Base-by-base conservation (phyloP, 2,113 vertebrate species). In the Spea bombifrons region DNA sequence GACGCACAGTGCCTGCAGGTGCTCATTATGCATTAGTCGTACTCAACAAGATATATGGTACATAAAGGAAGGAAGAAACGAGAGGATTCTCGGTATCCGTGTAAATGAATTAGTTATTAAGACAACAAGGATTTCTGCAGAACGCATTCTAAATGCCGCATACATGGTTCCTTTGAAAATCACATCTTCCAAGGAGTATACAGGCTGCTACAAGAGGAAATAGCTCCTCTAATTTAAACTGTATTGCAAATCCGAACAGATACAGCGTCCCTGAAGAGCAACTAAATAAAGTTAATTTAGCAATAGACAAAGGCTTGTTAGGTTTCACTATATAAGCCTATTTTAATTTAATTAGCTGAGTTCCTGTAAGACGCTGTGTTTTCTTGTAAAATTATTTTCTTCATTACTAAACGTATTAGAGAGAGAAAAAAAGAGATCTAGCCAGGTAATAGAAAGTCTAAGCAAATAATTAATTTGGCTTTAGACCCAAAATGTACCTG, bases 1-100 rank as follows among this genome's bases (percentile, higher is more conserved):
- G 76, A 84, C 71, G 82, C 80, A 79, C 74, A 49, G 70, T 15
- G 85, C 84, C 83, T 87, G 84, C 83, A 84, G 82, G 83, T 67
- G 81, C 66, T 87, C 84, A 83, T 86, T 87, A 86, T 82, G 81
- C 72, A 89, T 77, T 85, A 83, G 83, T 73, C 85, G 83, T 85
- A 83, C 82, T 87, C 81, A 69, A 85, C 82, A 75, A 85, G 83
- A 79, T 82, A 84, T 88, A 85, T 84, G 85, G 81, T 67, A 85
- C 79, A 69, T 71, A 82, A 69, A 88, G 83, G 78, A 82, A 74
- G 75, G 66, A 81, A 48, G 81, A 84, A 88, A 67, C 81, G 78
- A 76, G 71, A 83, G 52, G 82, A 82, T 84, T 88, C 88, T 84
- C 71, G 81, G 50, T 72, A 78, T 71, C 57, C 82, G 81, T 81